These are phyloP conservation scores for Serranus cabrilla DNA, from an alignment of 2,797 vertebrate species.

Conservation along the genomic window DNA sequence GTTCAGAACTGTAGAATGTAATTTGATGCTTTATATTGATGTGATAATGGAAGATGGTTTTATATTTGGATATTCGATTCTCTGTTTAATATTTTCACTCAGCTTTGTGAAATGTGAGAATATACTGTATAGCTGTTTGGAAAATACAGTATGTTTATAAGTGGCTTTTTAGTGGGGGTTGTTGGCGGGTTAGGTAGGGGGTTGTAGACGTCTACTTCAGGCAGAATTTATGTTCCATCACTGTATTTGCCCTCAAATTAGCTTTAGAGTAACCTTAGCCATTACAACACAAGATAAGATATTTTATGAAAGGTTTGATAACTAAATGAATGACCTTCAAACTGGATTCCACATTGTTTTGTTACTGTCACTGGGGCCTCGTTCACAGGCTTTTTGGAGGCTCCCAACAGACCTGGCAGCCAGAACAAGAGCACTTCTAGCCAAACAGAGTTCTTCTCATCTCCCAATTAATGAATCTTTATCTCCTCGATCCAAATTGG, in stretches of 20 bases:
- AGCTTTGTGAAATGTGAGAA: conserved; percentile 92
- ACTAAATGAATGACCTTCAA: conserved; percentile 9
- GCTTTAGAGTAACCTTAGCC: conserved; percentile 16
- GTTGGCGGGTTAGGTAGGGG: not conserved
- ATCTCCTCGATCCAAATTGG: conserved; percentile 43
- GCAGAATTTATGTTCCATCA: conserved; percentile 20
- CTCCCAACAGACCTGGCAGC: conserved; percentile 29
- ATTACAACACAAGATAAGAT: not conserved
- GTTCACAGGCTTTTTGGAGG: conserved; percentile 46
- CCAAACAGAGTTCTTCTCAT: conserved; percentile 45
- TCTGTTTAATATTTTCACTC: conserved; percentile 90
- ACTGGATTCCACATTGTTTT: conserved; percentile 12
- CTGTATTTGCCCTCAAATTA: conserved; percentile 12
- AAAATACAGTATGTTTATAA: conserved; percentile 66
- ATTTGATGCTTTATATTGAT: conserved; percentile 91
- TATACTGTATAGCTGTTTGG: conserved; percentile 82
- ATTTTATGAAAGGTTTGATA: conserved; percentile 7
- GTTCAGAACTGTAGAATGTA: conserved; percentile 93
- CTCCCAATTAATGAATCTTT: conserved; percentile 50
- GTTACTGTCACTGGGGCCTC: conserved; percentile 33
- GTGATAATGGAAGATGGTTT: conserved; percentile 89
- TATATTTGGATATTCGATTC: conserved; percentile 90
- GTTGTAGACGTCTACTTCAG: not conserved
- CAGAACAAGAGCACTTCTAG: conserved; percentile 16
- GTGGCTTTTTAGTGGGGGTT: conserved; percentile 78